Evolutionary conservation across 2,888 invertebrate species (phyloP), one percentile per base, ranked within the genome.

Genomic region (Phaedon cochleariae): DNA sequence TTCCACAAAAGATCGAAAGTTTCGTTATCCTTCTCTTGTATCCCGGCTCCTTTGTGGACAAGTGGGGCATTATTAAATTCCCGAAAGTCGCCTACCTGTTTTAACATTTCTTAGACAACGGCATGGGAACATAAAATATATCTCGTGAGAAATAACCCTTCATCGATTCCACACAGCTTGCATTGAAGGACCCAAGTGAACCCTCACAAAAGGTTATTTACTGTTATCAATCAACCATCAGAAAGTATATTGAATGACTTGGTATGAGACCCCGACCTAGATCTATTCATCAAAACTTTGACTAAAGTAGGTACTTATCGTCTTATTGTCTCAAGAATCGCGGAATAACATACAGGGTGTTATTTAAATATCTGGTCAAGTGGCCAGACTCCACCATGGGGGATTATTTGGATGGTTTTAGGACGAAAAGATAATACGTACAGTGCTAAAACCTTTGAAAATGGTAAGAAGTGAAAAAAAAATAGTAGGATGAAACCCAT

Each of bases 121-220:
- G 10, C 55, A 51, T 59, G 59, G 59, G 51, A 59, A 51, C 6
- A 52, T 51, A 21, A n/a, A n/a, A n/a, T n/a, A n/a, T n/a, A n/a
- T n/a, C n/a, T 17, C 59, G 59, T 59, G 59, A 51, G 59, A 59
- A 59, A 17, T 37, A 59, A 49, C 59, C 59, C 41, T 59, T 59
- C 18, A 7, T 37, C 41, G 26, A 21, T 51, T 59, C 26, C 37
- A 37, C 48, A 37, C 59, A 37, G 55, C 37, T 55, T 55, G 37
- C 41, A 22, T 22, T 21, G 41, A 55, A 41, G 37, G 26, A 26
- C 6, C n/a, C 37, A 22, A 22, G 20, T 10, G 21, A 55, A 22
- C 31, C 41, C 34, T 34, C 20, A 41, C 37, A 55, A 15, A 55
- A 22, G 41, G 15, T 17, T 55, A 7, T 55, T 26, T 22, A 55